Percentiles rank a stretch among this genome's conserved stretches.
phyloP scores from a whole-genome alignment of 2,113 vertebrate genomes.

The Tragelaphus scriptus region DNA sequence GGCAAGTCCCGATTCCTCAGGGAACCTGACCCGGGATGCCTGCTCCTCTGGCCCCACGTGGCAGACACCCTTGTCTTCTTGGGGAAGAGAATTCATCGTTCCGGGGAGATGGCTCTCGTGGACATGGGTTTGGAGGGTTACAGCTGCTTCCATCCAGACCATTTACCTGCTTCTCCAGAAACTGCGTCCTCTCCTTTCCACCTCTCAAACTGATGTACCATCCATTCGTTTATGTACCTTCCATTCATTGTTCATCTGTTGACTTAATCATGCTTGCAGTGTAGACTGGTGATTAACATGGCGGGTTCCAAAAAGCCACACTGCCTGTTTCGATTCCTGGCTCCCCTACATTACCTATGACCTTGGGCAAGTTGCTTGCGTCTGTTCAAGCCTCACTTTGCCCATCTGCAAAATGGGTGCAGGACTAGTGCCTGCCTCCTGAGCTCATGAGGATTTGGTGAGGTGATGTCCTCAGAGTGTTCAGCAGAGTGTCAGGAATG shows the following conservation, averaged over 20 bases:
- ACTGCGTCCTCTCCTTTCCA: neutral
- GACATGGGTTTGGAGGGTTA: neutral
- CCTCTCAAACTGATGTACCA: neutral
- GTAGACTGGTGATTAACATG: too few species aligned
- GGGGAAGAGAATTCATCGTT: neutral
- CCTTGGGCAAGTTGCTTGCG: neutral
- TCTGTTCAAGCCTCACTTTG: neutral
- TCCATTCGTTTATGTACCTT: neutral
- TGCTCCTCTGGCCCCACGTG: neutral
- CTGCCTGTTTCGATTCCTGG: neutral
- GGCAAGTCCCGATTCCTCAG: neutral
- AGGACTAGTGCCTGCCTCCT: neutral
- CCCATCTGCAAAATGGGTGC: neutral
- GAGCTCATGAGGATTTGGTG: neutral
- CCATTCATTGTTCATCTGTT: neutral
- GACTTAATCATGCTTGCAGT: neutral
- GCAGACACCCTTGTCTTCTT: neutral
- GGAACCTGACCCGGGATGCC: neutral
- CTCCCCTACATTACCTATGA: fast-evolving
- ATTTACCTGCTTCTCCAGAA: neutral
- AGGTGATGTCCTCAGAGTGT: too few species aligned
- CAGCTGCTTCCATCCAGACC: neutral
- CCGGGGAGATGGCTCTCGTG: neutral
- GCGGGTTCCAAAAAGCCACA: neutral
- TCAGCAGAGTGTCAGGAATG: fast-evolving